These are phyloP conservation scores for Caenorhabditis sp. DNA, from an alignment of 2,888 invertebrate species.

Conservation along the genomic window DNA sequence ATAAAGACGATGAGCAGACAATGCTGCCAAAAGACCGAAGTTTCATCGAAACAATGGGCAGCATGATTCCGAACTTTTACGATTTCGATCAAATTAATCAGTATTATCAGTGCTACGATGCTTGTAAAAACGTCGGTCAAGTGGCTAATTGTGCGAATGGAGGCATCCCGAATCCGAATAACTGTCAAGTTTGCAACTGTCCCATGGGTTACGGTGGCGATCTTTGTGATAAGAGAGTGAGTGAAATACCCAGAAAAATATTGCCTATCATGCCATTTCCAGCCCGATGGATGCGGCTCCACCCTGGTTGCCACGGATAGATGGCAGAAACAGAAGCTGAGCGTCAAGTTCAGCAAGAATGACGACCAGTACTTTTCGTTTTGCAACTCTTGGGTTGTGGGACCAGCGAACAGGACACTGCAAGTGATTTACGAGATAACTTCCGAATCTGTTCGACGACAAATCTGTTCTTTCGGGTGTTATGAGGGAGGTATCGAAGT, in stretches of 20 bases:
- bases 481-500: constrained; percentile 65
- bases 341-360: constrained; percentile 49
- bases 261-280: not conserved
- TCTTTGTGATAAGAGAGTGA: constrained; percentile 64
- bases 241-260: not conserved
- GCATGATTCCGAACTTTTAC: constrained; percentile 64
- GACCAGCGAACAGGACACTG: constrained; percentile 32
- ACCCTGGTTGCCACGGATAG: constrained; percentile 39
- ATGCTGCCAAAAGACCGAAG: constrained; percentile 58
- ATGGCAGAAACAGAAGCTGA: constrained; percentile 57
- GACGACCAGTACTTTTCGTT: constrained; percentile 63
- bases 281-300: constrained; percentile 61
- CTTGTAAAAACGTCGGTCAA: constrained; percentile 21
- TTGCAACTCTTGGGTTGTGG: constrained; percentile 61
- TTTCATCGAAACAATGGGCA: constrained; percentile 66
- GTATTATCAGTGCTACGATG: constrained; percentile 62
- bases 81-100: constrained; percentile 67
- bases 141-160: constrained; percentile 63
- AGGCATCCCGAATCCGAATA: constrained; percentile 66
- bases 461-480: constrained; percentile 62
- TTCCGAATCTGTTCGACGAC: constrained; percentile 29
- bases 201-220: constrained; percentile 68
- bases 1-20: constrained; percentile 56
- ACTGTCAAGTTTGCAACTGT: constrained; percentile 64
- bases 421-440: constrained; percentile 57